Evolutionary conservation across 2,113 vertebrate genomes (phyloP).

Genomic region (Glaucomys volans): DNA sequence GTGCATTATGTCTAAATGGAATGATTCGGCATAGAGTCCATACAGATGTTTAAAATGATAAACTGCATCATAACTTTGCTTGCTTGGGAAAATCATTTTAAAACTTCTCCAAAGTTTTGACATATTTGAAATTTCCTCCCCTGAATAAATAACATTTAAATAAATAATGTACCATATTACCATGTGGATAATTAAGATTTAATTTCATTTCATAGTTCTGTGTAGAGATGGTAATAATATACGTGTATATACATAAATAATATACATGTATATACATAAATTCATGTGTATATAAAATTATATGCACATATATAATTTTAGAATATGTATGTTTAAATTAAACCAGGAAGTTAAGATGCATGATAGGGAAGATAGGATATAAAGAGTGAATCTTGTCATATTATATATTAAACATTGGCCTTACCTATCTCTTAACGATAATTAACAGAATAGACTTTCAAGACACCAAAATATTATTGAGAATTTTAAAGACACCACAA

Average conservation of each 20-base stretch:
- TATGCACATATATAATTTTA: too few species aligned
- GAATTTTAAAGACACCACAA: not conserved
- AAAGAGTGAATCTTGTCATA: not conserved
- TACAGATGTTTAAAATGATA: not conserved
- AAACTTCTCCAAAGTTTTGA: not conserved
- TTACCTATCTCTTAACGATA: not conserved
- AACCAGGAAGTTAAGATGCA: not conserved
- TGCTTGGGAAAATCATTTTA: not conserved
- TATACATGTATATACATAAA: too few species aligned
- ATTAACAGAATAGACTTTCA: not conserved
- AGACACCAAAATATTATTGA: not conserved
- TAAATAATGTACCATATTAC: not conserved
- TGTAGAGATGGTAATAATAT: not conserved
- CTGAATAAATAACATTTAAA: not conserved
- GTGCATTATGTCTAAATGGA: not conserved
- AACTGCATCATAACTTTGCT: not conserved
- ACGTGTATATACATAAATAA: too few species aligned
- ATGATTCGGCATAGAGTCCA: not conserved
- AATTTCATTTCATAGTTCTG: not conserved
- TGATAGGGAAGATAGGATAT: rapidly evolving
- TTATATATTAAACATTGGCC: not conserved
- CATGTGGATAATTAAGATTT: not conserved
- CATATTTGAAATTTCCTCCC: not conserved
- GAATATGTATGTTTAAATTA: not conserved
- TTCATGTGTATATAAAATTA: too few species aligned